Conservation (phyloP, 1,140 invertebrate species). For the Bacillus rossius region DNA sequence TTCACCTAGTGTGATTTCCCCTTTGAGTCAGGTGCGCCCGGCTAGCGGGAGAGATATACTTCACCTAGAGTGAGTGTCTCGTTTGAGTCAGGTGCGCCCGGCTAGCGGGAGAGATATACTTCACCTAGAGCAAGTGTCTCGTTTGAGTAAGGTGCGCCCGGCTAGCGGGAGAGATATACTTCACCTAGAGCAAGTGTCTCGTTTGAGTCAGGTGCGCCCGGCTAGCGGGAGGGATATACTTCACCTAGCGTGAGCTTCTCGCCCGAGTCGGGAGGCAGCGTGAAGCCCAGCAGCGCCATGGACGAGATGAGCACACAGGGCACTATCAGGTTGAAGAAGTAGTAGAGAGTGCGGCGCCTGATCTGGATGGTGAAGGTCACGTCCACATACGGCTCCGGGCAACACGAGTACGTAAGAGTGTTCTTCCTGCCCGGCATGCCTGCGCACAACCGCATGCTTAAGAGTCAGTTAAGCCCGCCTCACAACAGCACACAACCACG, state of each 20-base stretch:
- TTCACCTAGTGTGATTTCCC: slow-evolving; percentile 97
- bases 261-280: slow-evolving; percentile 95
- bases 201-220: slow-evolving; percentile 89
- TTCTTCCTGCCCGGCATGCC: slow-evolving; percentile 84
- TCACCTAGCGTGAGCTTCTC: slow-evolving; percentile 97
- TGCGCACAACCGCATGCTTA: slow-evolving; percentile 30
- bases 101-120: slow-evolving; percentile 28
- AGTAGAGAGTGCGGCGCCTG: slow-evolving; percentile 92
- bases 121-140: slow-evolving; percentile 98
- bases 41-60: slow-evolving; percentile 28
- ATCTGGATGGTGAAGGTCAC: slow-evolving; percentile 97
- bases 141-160: slow-evolving; percentile 94
- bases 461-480: no score
- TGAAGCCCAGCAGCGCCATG: slow-evolving; percentile 97
- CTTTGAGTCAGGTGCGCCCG: slow-evolving; percentile 94
- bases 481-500: no score
- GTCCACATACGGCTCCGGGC: slow-evolving; percentile 93
- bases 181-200: slow-evolving; percentile 99
- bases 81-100: slow-evolving; percentile 94
- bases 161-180: slow-evolving; percentile 28
- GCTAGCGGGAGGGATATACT: slow-evolving; percentile 26
- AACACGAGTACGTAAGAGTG: slow-evolving; percentile 73
- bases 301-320: slow-evolving; percentile 97
- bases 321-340: slow-evolving; percentile 99
- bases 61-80: slow-evolving; percentile 98